Conservation (phyloP, 2,888 invertebrate species). For the Epirrita christyi region DNA sequence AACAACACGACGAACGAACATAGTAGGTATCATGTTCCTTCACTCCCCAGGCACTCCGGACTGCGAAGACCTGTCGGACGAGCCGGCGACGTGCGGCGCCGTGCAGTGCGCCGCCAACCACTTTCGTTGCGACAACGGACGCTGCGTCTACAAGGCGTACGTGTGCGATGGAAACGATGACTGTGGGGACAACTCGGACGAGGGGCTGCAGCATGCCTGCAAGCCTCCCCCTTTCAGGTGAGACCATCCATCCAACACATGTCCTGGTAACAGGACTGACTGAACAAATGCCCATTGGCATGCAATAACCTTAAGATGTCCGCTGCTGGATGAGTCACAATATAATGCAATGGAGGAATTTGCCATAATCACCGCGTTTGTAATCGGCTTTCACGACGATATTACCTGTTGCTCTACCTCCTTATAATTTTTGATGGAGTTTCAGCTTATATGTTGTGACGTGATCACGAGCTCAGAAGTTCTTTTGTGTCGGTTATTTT, state of each 20-base stretch:
- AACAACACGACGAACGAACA: too few relatives aligned
- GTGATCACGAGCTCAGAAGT: too few relatives aligned
- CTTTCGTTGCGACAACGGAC: constrained; percentile 93
- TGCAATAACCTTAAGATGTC: too few relatives aligned
- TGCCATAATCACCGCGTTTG: too few relatives aligned
- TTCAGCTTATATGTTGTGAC: too few relatives aligned
- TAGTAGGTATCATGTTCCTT: too few relatives aligned
- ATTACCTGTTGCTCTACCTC: too few relatives aligned
- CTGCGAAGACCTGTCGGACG: constrained; percentile 97
- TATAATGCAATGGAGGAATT: too few relatives aligned
- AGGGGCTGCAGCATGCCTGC: constrained; percentile 92
- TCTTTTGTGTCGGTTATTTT: too few relatives aligned
- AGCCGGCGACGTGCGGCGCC: constrained; percentile 92
- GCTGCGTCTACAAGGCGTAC: constrained; percentile 96
- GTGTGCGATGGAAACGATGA: constrained; percentile 98
- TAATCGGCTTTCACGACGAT: too few relatives aligned
- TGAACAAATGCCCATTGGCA: not conserved
- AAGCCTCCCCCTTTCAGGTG: constrained; percentile 88
- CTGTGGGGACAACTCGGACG: constrained; percentile 96
- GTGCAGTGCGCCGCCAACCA: constrained; percentile 91
- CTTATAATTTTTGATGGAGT: too few relatives aligned
- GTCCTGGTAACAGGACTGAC: not conserved
- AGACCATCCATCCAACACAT: not conserved
- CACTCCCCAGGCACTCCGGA: constrained; percentile 86
- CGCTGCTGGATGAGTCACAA: too few relatives aligned